A percentile compares a stretch with the other conserved stretches of the same genome.
Conservation (phyloP, 2,113 vertebrate genomes). For the Gymnobelideus leadbeateri region DNA sequence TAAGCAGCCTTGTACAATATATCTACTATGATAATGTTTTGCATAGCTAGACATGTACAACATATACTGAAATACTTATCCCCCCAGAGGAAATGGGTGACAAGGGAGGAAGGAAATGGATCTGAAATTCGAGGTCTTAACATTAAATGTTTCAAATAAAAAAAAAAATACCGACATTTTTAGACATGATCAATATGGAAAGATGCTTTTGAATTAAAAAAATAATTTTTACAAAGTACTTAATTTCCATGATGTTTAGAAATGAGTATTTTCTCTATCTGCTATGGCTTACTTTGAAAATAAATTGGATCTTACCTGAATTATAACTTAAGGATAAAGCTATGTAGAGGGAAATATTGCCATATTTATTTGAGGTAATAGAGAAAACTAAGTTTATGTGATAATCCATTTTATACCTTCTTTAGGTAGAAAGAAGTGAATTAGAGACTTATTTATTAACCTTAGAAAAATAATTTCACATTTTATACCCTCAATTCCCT, state of each 20-base stretch:
- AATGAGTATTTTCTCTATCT: neutral
- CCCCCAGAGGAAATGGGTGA: no score
- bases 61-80: no score
- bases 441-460: neutral
- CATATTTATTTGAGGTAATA: neutral
- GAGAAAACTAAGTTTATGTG: neutral
- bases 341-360: neutral
- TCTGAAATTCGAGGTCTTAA: no score
- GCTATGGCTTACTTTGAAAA: neutral
- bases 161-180: no score
- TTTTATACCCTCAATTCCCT: neutral
- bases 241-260: neutral
- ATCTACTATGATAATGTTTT: no score
- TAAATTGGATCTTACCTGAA: neutral
- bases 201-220: no score
- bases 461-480: neutral
- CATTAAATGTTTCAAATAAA: no score
- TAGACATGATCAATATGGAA: neutral
- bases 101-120: no score
- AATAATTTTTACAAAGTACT: no score
- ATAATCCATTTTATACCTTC: neutral
- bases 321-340: neutral
- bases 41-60: no score
- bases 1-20: no score
- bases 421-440: neutral